Base-by-base conservation (phyloP, 1,140 invertebrate species). In the Solen grandis region DNA sequence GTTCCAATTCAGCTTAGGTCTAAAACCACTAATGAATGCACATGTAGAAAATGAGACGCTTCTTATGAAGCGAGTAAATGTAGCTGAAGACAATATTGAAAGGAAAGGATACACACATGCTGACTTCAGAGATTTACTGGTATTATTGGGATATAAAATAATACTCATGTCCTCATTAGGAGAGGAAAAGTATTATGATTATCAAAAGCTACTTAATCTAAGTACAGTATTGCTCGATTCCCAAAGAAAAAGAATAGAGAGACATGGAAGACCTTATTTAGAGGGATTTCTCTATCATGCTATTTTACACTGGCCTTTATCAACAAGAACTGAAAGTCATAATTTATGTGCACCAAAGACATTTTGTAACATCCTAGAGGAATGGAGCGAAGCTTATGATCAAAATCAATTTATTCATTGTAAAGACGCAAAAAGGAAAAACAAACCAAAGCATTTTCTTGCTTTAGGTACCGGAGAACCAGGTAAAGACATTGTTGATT, bases 401-500 rank as follows among this genome's bases (percentile, higher is more conserved):
- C 14, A 62, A 25, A 75, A 75, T 46, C 55, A 38, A 27, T 52
- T 57, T 50, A 65, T 75, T 35, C 63, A 63, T 31, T 63, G 35
- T 33, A 52, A 27, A 54, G 73, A 75, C 10, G 59, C 63, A 27
- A 25, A 19, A 1, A 19, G 59, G 5, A 52, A 62, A n/a, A 52
- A 75, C n/a, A 65, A 59, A 54, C 73, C n/a, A n/a, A n/a, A n/a
- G n/a, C n/a, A n/a, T n/a, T n/a, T n/a, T n/a, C n/a, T n/a, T n/a
- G n/a, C n/a, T 60, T 33, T 75, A 31, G 73, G 73, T n/a, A 75
- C 33, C 19, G 73, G 73, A 10, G 65, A 38, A 62, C 57, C 73
- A 19, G 73, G 73, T 22, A 75, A 75, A 52, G 73, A 75, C 35
- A 75, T 75, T 46, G 73, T 75, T 50, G 73, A 75, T 29, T 22